Evolutionary conservation across 2,797 vertebrate species (phyloP).

Genomic region (Capromys pilorides): DNA sequence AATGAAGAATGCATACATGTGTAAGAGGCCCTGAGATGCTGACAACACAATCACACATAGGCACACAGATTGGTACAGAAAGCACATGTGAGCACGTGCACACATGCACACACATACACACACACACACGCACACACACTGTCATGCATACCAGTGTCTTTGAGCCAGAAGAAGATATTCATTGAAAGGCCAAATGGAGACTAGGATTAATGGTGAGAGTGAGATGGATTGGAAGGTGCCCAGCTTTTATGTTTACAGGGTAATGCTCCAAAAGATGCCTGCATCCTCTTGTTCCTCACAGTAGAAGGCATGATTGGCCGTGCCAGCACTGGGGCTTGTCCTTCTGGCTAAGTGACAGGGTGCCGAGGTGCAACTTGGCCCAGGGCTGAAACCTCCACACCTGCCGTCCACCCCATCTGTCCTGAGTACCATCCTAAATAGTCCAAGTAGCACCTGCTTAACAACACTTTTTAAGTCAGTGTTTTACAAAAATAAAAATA

Average conservation of each 20-base stretch:
- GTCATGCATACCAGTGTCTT: not conserved
- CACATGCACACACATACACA: too few species aligned
- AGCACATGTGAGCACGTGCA: too few species aligned
- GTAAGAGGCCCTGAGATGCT: not conserved
- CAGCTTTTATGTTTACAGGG: not conserved
- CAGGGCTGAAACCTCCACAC: not conserved
- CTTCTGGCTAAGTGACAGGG: not conserved
- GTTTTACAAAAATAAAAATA: slow-evolving; percentile 7
- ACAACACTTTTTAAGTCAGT: not conserved
- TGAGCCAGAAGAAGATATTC: not conserved
- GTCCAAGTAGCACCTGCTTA: not conserved
- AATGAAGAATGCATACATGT: not conserved
- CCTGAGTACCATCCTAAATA: not conserved
- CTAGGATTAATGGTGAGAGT: not conserved
- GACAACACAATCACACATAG: not conserved
- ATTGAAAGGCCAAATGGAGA: not conserved
- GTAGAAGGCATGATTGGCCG: not conserved
- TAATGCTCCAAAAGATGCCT: not conserved
- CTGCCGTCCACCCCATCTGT: not conserved
- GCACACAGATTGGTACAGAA: not conserved
- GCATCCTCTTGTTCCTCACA: not conserved
- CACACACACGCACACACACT: not conserved
- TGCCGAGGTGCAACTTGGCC: not conserved
- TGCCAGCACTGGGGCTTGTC: not conserved
- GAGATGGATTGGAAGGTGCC: not conserved